Evolutionary conservation across 2,888 invertebrate species (phyloP), one percentile per base, ranked within the genome.

Genomic region (Drosophila affinis): DNA sequence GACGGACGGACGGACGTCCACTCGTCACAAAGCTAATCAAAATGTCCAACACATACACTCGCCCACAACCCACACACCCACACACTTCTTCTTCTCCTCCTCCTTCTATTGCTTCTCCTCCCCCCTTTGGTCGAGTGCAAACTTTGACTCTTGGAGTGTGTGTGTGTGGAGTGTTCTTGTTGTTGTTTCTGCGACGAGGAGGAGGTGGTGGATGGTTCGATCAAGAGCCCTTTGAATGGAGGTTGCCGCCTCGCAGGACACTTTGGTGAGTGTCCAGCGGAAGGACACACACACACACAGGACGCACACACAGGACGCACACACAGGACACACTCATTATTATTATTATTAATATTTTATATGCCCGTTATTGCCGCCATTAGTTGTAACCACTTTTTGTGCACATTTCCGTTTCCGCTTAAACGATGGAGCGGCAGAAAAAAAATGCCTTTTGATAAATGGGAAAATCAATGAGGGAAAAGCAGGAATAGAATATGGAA

Each of bases 291-390:
- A 14, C 6, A 34, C 18, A 1, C n/a, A n/a, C n/a, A n/a, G n/a
- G n/a, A n/a, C n/a, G n/a, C 5, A 21, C 32, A 29, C 18, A 29
- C 52, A 32, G 32, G 46, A 24, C 24, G 18, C 1, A 46, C 46
- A 46, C 46, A 17, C 29, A 17, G 29, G 5, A 44, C 21, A 18
- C 17, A 39, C 47, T 55, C 10, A 29, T 48, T 58, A 32, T 53
- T 53, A 63, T 77, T 79, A 67, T 79, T 85, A 85, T 81, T 85
- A 81, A 87, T 87, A 84, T 81, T 81, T 87, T 57, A 81, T 87
- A 62, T 59, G 62, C 73, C 73, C 72, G 72, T 75, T 80, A 80
- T 82, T 80, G 80, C 81, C 67, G 75, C 84, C 87, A 81, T 87
- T 87, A 84, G 78, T 51, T 27, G 67, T 74, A 46, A 47, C 60